phyloP scores from a whole-genome alignment of 1,140 invertebrate species.

The Drosophila littoralis region DNA sequence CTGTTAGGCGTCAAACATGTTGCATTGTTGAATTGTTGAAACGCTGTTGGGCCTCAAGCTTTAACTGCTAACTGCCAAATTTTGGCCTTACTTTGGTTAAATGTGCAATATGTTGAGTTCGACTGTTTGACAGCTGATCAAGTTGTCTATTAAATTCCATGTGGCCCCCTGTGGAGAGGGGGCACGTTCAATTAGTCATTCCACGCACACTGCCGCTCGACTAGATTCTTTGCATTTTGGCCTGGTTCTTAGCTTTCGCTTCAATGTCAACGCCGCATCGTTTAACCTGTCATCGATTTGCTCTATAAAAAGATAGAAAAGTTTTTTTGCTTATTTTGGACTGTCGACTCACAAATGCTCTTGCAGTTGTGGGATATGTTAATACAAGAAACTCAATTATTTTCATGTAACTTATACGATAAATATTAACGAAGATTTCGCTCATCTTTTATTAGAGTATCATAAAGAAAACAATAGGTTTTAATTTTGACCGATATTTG shows the following conservation, averaged over 20 bases:
- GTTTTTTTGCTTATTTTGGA: not conserved
- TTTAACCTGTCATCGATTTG: constrained; percentile 75
- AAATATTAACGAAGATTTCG: no score
- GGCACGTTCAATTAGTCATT: constrained; percentile 64
- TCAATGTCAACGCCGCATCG: constrained; percentile 66
- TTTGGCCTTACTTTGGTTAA: constrained; percentile 2
- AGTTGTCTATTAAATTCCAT: constrained; percentile 8
- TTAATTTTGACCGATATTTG: no score
- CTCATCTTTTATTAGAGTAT: no score
- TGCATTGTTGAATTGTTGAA: constrained; percentile 18
- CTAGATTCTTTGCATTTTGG: constrained; percentile 51
- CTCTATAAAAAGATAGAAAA: constrained; percentile 23
- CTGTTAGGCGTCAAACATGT: constrained; percentile 39
- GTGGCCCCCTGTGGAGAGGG: not conserved
- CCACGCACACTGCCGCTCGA: constrained; percentile 41
- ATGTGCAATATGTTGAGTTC: constrained; percentile 13
- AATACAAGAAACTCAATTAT: no score
- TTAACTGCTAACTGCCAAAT: constrained; percentile 4
- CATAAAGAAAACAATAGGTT: no score
- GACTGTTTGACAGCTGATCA: constrained; percentile 7
- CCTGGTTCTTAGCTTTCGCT: constrained; percentile 72
- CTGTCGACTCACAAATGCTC: not conserved
- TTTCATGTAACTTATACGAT: no score
- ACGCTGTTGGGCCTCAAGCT: not conserved
- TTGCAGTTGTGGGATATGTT: not conserved